Evolutionary conservation across 2,797 vertebrate genomes (phyloP).

Genomic region (Aeoliscus strigatus): DNA sequence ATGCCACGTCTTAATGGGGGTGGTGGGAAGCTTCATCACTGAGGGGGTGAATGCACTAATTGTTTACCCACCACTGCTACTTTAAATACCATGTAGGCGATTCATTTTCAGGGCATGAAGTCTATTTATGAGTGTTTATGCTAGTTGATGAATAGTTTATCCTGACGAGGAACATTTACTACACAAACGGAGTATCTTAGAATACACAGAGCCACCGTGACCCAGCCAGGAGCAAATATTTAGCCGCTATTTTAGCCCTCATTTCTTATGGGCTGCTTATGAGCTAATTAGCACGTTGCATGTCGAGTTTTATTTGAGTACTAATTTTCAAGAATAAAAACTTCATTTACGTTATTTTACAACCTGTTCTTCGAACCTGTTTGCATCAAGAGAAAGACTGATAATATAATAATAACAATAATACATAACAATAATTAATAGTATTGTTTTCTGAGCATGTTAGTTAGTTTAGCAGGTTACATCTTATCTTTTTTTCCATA

Average conservation of each 20-base stretch:
- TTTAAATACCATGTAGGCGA: slow-evolving; percentile 65
- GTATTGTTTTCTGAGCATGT: no score
- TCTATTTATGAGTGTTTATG: slow-evolving; percentile 64
- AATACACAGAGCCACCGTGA: slow-evolving; percentile 41
- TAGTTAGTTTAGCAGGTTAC: no score
- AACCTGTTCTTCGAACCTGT: no score
- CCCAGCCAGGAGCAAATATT: slow-evolving; percentile 23
- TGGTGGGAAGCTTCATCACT: slow-evolving; percentile 69
- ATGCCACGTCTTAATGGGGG: slow-evolving; percentile 71
- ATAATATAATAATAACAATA: no score
- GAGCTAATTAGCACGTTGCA: slow-evolving; percentile 33
- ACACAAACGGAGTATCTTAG: slow-evolving; percentile 48
- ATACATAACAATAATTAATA: no score
- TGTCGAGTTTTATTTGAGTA: no score
- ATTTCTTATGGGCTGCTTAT: slow-evolving; percentile 12
- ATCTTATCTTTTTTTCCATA: no score
- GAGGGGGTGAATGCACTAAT: slow-evolving; percentile 70
- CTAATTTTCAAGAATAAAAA: no score
- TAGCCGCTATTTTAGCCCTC: slow-evolving; percentile 16
- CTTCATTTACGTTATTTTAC: no score
- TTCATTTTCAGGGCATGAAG: slow-evolving; percentile 65
- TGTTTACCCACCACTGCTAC: slow-evolving; percentile 79
- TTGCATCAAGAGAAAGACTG: no score
- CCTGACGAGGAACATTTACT: slow-evolving; percentile 49
- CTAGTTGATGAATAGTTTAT: slow-evolving; percentile 64